A percentile compares a stretch with the other conserved stretches of the same genome.
Conservation (phyloP, 1,140 invertebrate species). For the Magallana gigas region DNA sequence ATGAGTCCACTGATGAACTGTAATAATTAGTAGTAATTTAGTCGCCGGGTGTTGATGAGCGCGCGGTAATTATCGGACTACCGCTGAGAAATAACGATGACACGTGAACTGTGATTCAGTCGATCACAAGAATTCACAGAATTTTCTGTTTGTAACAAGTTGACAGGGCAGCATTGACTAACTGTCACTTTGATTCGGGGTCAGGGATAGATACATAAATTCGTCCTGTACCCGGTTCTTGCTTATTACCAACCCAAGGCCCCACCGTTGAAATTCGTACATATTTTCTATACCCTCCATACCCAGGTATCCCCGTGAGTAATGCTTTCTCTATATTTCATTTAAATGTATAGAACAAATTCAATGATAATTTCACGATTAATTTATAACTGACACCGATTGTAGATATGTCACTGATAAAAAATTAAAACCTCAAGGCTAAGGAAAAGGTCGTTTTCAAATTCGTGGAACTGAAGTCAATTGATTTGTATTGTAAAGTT, state of each 20-base stretch:
- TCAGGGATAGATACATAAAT: neutral
- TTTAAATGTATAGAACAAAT: too few species aligned
- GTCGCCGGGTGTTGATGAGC: neutral
- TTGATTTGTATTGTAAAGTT: too few species aligned
- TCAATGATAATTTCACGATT: neutral
- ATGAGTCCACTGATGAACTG: neutral
- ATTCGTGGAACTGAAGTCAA: too few species aligned
- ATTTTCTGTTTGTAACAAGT: conserved; percentile 7
- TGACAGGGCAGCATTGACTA: neutral
- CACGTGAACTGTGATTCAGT: neutral
- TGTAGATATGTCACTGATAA: conserved; percentile 21
- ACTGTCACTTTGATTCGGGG: conserved; percentile 26
- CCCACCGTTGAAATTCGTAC: neutral
- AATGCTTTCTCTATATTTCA: too few species aligned
- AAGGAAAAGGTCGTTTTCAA: too few species aligned
- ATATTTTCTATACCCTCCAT: neutral
- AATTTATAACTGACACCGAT: neutral
- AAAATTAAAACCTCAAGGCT: neutral
- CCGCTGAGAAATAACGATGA: neutral
- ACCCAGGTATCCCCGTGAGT: too few species aligned
- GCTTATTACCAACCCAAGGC: neutral
- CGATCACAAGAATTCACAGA: neutral
- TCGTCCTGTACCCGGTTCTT: neutral
- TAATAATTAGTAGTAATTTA: neutral
- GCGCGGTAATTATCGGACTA: neutral